Evolutionary conservation across 2,113 vertebrate genomes (phyloP).

Genomic region (Cyprinodon variegatus): DNA sequence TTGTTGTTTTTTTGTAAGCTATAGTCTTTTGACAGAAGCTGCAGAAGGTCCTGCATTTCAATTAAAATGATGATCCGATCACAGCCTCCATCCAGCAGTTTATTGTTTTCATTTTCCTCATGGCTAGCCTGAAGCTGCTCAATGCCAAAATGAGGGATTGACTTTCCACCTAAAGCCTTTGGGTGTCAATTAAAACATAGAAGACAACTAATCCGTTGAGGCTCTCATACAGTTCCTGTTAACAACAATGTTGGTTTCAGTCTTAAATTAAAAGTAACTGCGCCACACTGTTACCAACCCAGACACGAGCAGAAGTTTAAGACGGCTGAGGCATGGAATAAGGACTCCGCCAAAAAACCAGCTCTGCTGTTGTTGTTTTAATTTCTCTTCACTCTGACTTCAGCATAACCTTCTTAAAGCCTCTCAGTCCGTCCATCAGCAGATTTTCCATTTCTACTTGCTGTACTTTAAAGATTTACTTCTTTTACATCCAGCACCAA

Average conservation of each 20-base stretch:
- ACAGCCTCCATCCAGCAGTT: slow-evolving; percentile 45
- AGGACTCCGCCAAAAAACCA: slow-evolving; percentile 38
- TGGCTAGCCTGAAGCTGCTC: slow-evolving; percentile 3
- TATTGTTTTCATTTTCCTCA: slow-evolving; percentile 28
- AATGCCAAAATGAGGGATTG: slow-evolving; percentile 20
- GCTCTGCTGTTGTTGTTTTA: slow-evolving; percentile 27
- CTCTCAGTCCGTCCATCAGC: slow-evolving; percentile 42
- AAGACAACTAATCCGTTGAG: background rate
- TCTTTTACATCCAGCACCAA: slow-evolving; percentile 36
- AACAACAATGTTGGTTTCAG: slow-evolving; percentile 7
- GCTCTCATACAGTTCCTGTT: slow-evolving; percentile 2
- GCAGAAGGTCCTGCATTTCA: slow-evolving; percentile 42
- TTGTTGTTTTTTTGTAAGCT: too few relatives aligned
- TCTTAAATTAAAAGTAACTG: slow-evolving; percentile 11
- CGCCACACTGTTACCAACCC: slow-evolving; percentile 10
- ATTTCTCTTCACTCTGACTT: slow-evolving; percentile 25
- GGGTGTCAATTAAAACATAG: slow-evolving; percentile 9
- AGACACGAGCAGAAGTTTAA: slow-evolving; percentile 20
- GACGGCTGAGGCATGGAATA: slow-evolving; percentile 37
- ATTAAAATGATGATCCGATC: slow-evolving; percentile 46
- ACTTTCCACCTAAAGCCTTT: slow-evolving; percentile 10
- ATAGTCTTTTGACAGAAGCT: background rate
- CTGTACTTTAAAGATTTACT: slow-evolving; percentile 33
- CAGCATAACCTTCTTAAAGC: slow-evolving; percentile 52
- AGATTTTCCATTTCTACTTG: slow-evolving; percentile 42